Base-by-base conservation (phyloP, 2,113 vertebrate genomes). In the Melanostigma gelatinosum region DNA sequence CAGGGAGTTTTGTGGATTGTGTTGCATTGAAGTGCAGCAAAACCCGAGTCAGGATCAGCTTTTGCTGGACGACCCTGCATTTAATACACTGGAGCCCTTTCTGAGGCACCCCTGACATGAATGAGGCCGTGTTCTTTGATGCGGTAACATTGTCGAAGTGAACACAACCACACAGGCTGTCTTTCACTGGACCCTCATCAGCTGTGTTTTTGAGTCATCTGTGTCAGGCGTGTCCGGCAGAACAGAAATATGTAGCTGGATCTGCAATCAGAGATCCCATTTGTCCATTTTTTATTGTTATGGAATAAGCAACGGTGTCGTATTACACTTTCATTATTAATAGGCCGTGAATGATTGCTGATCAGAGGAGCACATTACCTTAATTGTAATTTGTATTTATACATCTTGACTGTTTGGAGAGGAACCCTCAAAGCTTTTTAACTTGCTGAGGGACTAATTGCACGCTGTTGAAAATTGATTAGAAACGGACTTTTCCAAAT, bases 401-500 rank as follows among this genome's bases (percentile, higher is more conserved):
- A 62, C 18, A 36, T 36, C 34, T 38, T 63, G 13, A 32, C 27
- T 60, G 27, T 29, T 57, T 12, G 58, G 55, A 58, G 24, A 58
- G 55, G 27, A 58, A 58, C 15, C 6, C 27, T 60, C 6, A 60
- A 32, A 73, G 16, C 29, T 36, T 64, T 73, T 72, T 46, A 54
- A 80, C 71, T 78, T 76, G 42, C 48, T 38, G 18, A 77, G 46
- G 24, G 46, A 61, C 54, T 68, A 77, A 86, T 82, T 80, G 71
- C 46, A 76, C 32, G 42, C 52, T 67, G 32, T 32, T 60, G 15
- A 82, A 77, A 80, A 71, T n/a, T 72, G 50, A 80, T 89, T 75
- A 29, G 32, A 60, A 66, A 72, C 40, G 38, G 44, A 82, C n/a
- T 71, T 79, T 42, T 71, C 13, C 16, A 50, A 72, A 61, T 63